Evolutionary conservation across 1,140 invertebrate species (phyloP).

Genomic region (Halictus rubicundus): DNA sequence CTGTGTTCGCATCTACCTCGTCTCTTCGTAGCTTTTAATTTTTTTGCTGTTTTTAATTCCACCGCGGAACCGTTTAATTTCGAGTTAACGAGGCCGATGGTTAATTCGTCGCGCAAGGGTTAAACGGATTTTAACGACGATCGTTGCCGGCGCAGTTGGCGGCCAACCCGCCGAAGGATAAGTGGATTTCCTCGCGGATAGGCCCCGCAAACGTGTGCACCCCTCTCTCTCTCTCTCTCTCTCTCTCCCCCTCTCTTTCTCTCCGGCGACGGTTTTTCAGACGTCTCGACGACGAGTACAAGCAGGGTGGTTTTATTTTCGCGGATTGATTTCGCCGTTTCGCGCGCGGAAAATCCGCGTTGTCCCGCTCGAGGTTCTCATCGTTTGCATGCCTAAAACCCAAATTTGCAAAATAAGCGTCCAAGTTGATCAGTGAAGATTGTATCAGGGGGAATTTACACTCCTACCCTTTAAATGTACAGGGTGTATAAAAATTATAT

Average conservation of each 20-base stretch:
- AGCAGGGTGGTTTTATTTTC: constrained; percentile 19
- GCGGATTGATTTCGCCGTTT: constrained; percentile 37
- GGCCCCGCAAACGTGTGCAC: constrained; percentile 30
- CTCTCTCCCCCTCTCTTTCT: neutral
- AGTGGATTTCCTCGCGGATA: constrained; percentile 45
- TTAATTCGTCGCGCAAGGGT: constrained; percentile 48
- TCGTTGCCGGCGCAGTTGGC: constrained; percentile 33
- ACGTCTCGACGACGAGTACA: constrained; percentile 7
- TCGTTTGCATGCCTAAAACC: too few relatives aligned
- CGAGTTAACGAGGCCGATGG: constrained; percentile 43
- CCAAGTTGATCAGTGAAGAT: too few relatives aligned
- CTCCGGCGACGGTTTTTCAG: neutral
- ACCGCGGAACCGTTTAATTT: constrained; percentile 34
- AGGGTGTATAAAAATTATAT: too few relatives aligned
- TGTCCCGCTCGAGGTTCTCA: neutral
- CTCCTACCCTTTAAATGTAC: too few relatives aligned
- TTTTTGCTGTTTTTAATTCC: constrained; percentile 25
- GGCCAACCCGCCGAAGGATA: constrained; percentile 37
- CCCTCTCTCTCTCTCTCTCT: neutral
- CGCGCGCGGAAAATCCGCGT: constrained; percentile 25
- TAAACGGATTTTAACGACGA: constrained; percentile 51
- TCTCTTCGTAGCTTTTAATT: too few relatives aligned
- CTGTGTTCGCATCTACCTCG: too few relatives aligned
- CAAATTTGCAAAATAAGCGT: too few relatives aligned
- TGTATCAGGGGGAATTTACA: too few relatives aligned